Conservation (phyloP, 2,888 invertebrate genomes). For the Cosmia pyralina region DNA sequence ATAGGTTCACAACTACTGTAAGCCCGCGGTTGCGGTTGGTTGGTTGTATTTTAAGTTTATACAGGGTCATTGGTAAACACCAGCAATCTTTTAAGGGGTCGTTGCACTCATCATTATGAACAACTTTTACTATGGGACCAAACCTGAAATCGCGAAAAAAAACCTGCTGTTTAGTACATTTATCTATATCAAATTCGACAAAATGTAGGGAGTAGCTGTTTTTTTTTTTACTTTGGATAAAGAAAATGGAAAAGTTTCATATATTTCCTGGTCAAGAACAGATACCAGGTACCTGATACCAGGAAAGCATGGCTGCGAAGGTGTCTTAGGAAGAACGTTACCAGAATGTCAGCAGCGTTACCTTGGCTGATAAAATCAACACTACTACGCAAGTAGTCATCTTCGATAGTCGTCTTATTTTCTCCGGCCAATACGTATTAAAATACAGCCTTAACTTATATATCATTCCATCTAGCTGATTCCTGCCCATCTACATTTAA, state of each 20-base stretch:
- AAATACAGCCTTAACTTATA: not conserved
- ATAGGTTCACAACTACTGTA: too few species aligned
- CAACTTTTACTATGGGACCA: too few species aligned
- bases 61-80: too few species aligned
- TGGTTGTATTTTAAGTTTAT: too few species aligned
- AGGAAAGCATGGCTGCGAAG: not conserved
- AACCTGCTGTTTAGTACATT: too few species aligned
- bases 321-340: not conserved
- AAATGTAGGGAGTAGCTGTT: too few species aligned
- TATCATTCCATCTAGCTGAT: not conserved
- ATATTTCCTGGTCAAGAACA: not conserved
- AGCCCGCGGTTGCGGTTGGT: too few species aligned
- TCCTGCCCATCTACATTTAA: not conserved
- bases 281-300: fast-evolving
- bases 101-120: too few species aligned
- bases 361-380: not conserved
- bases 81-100: too few species aligned
- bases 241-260: not conserved
- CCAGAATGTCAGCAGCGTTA: not conserved
- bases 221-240: not conserved
- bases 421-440: not conserved
- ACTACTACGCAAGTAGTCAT: not conserved
- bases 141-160: too few species aligned
- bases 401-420: not conserved
- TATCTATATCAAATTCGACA: too few species aligned